Evolutionary conservation across 1,140 invertebrate genomes (phyloP).

Genomic region (Camponotus vicinus): DNA sequence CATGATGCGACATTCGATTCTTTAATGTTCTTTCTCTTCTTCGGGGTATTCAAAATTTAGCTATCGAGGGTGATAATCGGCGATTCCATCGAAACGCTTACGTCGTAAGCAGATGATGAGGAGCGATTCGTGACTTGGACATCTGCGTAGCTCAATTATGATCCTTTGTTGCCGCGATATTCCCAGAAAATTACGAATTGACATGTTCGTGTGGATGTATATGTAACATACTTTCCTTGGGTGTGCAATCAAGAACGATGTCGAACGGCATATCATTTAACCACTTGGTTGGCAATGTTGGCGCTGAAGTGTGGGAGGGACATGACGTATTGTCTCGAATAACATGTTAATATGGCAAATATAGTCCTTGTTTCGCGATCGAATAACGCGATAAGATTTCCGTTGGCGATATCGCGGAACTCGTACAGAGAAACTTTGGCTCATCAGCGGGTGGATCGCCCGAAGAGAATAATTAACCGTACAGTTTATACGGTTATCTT

Average conservation of each 20-base stretch:
- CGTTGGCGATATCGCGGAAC: slow-evolving; percentile 26
- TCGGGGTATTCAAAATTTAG: background rate
- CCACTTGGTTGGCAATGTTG: background rate
- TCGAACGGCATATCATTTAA: slow-evolving; percentile 53
- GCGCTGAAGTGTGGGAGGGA: slow-evolving; percentile 39
- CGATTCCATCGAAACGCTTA: slow-evolving; percentile 45
- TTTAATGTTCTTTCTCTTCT: background rate
- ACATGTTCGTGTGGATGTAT: background rate
- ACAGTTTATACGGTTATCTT: slow-evolving; percentile 30
- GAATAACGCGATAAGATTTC: slow-evolving; percentile 37
- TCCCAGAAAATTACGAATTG: slow-evolving; percentile 54
- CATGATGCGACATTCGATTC: background rate
- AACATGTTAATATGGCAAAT: slow-evolving; percentile 52
- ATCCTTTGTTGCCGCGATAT: slow-evolving; percentile 60
- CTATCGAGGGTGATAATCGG: slow-evolving; percentile 19
- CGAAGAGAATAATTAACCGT: slow-evolving; percentile 21
- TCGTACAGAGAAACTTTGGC: background rate
- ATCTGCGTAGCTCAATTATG: slow-evolving; percentile 68
- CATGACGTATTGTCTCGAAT: slow-evolving; percentile 46
- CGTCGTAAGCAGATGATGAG: slow-evolving; percentile 39
- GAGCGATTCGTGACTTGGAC: slow-evolving; percentile 64
- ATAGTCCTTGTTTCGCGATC: slow-evolving; percentile 46
- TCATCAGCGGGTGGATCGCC: slow-evolving; percentile 26
- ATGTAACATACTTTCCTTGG: slow-evolving; percentile 40
- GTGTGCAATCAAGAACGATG: slow-evolving; percentile 36